Conservation (phyloP, 2,113 vertebrate genomes). For the Peromyscus polionotus region DNA sequence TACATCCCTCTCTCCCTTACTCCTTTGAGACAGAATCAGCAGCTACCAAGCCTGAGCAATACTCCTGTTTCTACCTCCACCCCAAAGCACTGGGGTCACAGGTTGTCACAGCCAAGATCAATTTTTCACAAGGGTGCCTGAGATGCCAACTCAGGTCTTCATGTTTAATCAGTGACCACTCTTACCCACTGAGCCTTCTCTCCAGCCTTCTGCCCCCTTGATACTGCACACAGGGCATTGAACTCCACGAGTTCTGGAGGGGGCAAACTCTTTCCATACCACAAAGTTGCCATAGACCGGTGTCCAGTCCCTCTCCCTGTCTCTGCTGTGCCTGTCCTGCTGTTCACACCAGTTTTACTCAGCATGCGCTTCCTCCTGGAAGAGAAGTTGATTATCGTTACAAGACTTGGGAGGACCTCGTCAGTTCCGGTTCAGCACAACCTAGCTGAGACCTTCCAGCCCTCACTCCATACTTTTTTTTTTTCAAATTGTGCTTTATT, state of each 20-base stretch:
- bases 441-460: not conserved
- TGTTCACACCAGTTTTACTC: not conserved
- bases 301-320: too few species aligned
- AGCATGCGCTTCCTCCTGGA: not conserved
- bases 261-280: not conserved
- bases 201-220: not conserved
- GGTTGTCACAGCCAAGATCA: not conserved
- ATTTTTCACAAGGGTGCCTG: not conserved
- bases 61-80: not conserved
- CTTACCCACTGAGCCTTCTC: not conserved
- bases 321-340: too few species aligned
- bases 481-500: too few species aligned
- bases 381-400: not conserved
- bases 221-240: not conserved
- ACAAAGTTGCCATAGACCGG: not conserved
- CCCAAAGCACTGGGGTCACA: not conserved
- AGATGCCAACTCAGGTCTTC: not conserved
- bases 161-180: too few species aligned
- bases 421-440: not conserved
- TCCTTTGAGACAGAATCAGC: too few species aligned
- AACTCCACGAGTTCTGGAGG: not conserved
- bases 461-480: not conserved
- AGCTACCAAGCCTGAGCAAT: not conserved
- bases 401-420: not conserved
- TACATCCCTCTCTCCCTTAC: not conserved